phyloP scores from a whole-genome alignment of 2,113 vertebrate species.

The Empidonax traillii region DNA sequence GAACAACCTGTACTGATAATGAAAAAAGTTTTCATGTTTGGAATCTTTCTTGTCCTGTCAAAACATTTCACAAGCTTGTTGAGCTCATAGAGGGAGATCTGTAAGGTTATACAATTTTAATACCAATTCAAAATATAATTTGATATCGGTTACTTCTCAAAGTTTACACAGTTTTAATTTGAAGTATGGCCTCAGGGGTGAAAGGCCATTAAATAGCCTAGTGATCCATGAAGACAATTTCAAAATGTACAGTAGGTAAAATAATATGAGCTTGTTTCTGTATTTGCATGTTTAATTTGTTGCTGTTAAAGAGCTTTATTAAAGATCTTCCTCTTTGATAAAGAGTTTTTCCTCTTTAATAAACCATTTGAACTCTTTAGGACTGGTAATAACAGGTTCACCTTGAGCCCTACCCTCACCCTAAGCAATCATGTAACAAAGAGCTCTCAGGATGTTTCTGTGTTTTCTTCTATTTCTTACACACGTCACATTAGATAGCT shows the following conservation, averaged over 20 bases:
- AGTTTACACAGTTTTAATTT: constrained; percentile 58
- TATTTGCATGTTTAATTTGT: constrained; percentile 63
- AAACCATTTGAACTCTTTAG: not conserved
- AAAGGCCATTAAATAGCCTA: constrained; percentile 63
- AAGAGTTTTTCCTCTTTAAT: not conserved
- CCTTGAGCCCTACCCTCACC: not conserved
- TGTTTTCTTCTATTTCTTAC: not conserved
- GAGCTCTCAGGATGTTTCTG: not conserved
- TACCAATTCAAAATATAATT: constrained; percentile 51
- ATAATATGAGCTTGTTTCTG: constrained; percentile 25
- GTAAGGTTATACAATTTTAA: constrained; percentile 9
- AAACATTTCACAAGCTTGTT: not conserved
- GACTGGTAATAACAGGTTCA: not conserved
- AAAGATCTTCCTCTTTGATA: constrained; percentile 29
- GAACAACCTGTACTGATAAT: not conserved
- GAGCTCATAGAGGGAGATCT: not conserved
- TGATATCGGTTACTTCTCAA: constrained; percentile 58
- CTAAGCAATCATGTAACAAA: not conserved
- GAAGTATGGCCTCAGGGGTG: constrained; percentile 38
- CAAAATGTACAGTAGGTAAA: constrained; percentile 48
- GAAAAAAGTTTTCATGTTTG: not conserved
- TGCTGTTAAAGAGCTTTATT: constrained; percentile 18
- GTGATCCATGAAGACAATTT: constrained; percentile 63
- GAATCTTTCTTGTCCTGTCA: not conserved
- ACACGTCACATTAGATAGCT: not conserved